Base-by-base conservation (phyloP, 2,888 invertebrate species). In the Mythimna albipuncta region DNA sequence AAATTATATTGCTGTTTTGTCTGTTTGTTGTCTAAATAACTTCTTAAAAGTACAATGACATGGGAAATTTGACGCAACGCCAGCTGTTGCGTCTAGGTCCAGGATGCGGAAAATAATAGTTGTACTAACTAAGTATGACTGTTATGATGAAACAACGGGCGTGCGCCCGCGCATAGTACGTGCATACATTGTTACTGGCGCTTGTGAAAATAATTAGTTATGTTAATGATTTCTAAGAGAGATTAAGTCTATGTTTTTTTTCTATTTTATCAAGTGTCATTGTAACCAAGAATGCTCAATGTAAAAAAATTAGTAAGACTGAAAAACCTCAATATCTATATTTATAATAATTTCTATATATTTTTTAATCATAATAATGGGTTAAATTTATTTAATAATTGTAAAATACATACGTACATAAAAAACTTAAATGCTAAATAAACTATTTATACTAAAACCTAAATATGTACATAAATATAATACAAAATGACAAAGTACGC, bases 51-150 rank as follows among this genome's bases (percentile, higher is more conserved):
- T 52, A 61, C 57, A 66, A 55, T 11, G 52, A 69, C 16, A 70
- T 68, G 44, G 64, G 65, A 69, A 47, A 70, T 63, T 81, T 71
- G 59, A 65, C 50, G 72, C 63, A 75, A 78, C 52, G 64, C 64
- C 58, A 58, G 26, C 66, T 66, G 66, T 70, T 68, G 55, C 58
- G 62, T 35, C 35, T 41, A 6, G 9, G 32, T 61, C 13, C 63
- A 72, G 69, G 79, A 74, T 57, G 55, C 72, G 75, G 72, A 75
- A 66, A 72, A 69, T 65, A 44, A 7, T 38, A 61, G 19, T 68
- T 52, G 13, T 32, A 26, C 11, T 47, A 47, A 26, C 11, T 47
- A 47, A 16, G 26, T 75, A 64, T 66, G 44, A 66, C 21, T 55
- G 59, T 26, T 62, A 66, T 66, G 41, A 62, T 50, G 67, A 65